Evolutionary conservation across 2,113 vertebrate genomes (phyloP).

Genomic region (Lasiurus cinereus): DNA sequence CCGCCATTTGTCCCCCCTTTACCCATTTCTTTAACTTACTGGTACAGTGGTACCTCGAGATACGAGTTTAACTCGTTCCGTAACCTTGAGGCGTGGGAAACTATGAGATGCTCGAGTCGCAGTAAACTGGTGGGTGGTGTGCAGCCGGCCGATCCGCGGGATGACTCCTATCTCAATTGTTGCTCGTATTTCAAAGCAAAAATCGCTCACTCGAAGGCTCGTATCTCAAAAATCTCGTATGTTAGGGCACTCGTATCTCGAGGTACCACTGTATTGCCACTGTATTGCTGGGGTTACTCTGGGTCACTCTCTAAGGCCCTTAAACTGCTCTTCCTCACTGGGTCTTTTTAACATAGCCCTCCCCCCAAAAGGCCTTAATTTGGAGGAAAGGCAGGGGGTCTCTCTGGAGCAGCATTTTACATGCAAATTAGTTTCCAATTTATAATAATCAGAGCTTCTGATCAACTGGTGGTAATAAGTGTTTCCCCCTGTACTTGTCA

Average conservation of each 20-base stretch:
- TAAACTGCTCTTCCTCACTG: neutral
- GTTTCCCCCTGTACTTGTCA: neutral
- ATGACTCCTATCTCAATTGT: no score
- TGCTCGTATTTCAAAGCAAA: no score
- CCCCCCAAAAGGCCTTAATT: neutral
- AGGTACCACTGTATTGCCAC: neutral
- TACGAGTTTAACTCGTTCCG: no score
- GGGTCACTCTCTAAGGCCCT: neutral
- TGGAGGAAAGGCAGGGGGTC: neutral
- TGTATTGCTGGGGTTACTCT: neutral
- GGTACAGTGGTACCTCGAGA: no score
- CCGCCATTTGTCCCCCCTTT: neutral
- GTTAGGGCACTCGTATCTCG: no score
- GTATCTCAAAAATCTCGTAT: no score
- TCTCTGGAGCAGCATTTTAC: slow-evolving; percentile 39
- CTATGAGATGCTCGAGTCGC: no score
- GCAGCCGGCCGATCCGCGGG: no score
- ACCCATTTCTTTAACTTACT: neutral
- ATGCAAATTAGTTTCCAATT: slow-evolving; percentile 20
- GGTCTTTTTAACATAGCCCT: neutral
- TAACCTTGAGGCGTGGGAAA: no score
- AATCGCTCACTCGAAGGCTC: no score
- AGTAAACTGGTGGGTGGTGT: no score
- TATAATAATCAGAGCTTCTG: neutral
- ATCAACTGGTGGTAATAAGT: neutral